These are phyloP conservation scores for Neomorphus geoffroyi DNA, from an alignment of 2,797 vertebrate species.

Conservation along the genomic window DNA sequence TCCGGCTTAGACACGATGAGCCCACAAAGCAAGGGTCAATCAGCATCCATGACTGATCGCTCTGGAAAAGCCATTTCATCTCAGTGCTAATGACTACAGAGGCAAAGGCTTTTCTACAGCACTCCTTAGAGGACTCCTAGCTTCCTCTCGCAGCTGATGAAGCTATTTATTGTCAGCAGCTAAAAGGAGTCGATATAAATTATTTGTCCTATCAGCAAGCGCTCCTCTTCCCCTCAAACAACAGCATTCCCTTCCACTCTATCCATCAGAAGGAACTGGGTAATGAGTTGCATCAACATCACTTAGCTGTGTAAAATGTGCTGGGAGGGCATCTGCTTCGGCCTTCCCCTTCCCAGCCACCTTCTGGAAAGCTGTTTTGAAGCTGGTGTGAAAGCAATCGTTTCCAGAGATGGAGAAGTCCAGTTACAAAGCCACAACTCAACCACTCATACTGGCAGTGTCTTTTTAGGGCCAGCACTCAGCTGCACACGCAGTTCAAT, in stretches of 20 bases:
- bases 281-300: not conserved
- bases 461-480: not conserved
- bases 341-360: not conserved
- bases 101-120: not conserved
- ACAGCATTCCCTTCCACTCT: not conserved
- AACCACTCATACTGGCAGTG: not conserved
- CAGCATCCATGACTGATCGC: rapidly evolving
- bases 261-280: not conserved
- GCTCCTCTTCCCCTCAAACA: not conserved
- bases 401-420: not conserved
- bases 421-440: not conserved
- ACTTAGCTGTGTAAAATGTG: not conserved
- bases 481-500: not conserved
- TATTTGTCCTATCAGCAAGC: not conserved
- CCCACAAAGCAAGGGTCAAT: rapidly evolving
- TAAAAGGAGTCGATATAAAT: not conserved
- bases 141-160: not conserved
- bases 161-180: not conserved
- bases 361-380: not conserved
- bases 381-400: not conserved
- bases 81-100: not conserved
- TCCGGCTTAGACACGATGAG: rapidly evolving
- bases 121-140: not conserved
- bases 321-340: not conserved
- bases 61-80: not conserved